These are phyloP conservation scores for Rhinophrynus dorsalis DNA, from an alignment of 2,797 vertebrate species.

Conservation along the genomic window DNA sequence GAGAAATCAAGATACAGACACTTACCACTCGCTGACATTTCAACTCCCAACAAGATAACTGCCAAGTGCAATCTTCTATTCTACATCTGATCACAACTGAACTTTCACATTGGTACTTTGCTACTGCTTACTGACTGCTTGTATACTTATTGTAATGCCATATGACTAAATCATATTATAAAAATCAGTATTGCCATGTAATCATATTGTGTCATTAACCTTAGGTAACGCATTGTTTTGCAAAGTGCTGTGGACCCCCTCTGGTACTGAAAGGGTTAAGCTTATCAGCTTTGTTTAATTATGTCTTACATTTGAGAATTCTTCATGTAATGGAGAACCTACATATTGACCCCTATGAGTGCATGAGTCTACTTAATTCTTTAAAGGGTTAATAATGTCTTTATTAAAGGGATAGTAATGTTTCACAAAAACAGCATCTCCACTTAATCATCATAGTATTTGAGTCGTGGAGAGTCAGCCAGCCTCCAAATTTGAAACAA, in stretches of 20 bases:
- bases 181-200: background rate
- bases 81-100: constrained; percentile 41
- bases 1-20: constrained; percentile 54
- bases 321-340: no score
- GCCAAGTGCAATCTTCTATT: constrained; percentile 43
- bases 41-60: constrained; percentile 51
- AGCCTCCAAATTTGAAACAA: no score
- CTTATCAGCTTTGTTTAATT: constrained; percentile 42
- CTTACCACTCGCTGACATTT: constrained; percentile 57
- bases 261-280: constrained; percentile 21
- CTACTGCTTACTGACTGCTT: constrained; percentile 40
- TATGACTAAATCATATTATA: background rate
- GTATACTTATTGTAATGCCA: constrained; percentile 25
- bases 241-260: no score
- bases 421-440: no score
- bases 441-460: no score
- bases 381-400: no score
- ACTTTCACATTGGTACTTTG: constrained; percentile 42
- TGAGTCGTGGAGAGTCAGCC: no score
- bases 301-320: background rate
- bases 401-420: no score
- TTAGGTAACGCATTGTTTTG: no score
- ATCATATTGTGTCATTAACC: constrained; percentile 9
- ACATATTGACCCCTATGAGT: background rate
- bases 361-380: no score